phyloP scores from a whole-genome alignment of 1,140 invertebrate species.

The Formica selysi region DNA sequence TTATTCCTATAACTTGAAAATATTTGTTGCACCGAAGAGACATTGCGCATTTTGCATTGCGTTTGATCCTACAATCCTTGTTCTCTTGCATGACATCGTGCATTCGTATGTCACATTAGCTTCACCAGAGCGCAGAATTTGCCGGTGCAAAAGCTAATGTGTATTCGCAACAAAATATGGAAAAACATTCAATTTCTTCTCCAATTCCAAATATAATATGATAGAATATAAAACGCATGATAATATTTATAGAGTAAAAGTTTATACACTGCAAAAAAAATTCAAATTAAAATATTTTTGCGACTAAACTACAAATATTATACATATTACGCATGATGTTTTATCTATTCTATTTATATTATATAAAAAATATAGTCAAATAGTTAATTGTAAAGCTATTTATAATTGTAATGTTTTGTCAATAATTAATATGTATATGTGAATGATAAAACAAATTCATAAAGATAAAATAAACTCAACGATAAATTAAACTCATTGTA shows the following conservation, averaged over 20 bases:
- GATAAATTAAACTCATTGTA: background rate
- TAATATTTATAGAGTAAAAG: background rate
- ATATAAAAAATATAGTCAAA: background rate
- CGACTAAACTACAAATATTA: background rate
- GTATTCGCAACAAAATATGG: background rate
- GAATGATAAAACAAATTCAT: background rate
- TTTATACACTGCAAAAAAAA: background rate
- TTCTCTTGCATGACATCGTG: conserved; percentile 10
- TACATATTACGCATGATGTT: background rate
- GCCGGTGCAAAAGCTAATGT: background rate
- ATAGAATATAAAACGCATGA: background rate
- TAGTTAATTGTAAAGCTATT: background rate
- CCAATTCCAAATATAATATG: background rate
- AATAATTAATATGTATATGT: background rate
- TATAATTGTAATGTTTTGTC: background rate
- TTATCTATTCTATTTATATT: background rate
- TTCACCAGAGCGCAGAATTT: background rate
- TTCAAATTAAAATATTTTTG: too few species aligned
- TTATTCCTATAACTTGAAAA: conserved; percentile 12
- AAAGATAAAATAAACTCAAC: conserved; percentile 12
- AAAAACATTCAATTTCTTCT: background rate
- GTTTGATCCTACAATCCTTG: background rate
- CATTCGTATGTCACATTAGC: background rate
- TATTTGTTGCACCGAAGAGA: background rate
- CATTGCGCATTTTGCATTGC: background rate